phyloP scores from a whole-genome alignment of 2,113 vertebrate species.

The Trachemys scripta region DNA sequence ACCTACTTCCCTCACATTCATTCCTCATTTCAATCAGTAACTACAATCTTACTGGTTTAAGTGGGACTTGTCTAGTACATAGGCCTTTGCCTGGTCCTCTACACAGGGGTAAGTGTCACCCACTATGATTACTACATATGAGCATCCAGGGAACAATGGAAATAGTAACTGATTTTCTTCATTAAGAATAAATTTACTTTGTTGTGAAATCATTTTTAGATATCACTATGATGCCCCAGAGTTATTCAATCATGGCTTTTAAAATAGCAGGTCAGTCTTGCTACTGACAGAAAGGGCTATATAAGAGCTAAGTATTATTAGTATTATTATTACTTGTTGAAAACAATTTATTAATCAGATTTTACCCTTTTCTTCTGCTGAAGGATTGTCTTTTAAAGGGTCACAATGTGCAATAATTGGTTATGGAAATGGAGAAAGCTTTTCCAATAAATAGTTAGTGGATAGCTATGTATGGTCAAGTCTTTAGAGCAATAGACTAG shows the following conservation, averaged over 20 bases:
- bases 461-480: neutral
- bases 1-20: neutral
- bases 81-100: neutral
- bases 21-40: neutral
- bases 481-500: neutral
- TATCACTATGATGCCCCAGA: neutral
- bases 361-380: neutral
- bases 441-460: neutral
- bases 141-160: neutral
- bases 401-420: neutral
- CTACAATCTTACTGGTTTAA: neutral
- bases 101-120: neutral
- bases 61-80: neutral
- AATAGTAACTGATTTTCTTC: neutral
- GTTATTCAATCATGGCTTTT: neutral
- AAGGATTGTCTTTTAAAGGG: conserved; percentile 41
- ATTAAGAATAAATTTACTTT: conserved; percentile 18
- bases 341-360: conserved; percentile 26
- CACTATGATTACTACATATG: neutral
- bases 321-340: neutral
- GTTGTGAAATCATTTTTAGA: conserved; percentile 47
- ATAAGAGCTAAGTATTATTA: neutral
- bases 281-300: neutral
- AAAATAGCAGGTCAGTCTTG: neutral
- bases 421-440: neutral